Evolutionary conservation across 2,888 invertebrate species (phyloP).

Genomic region (Monochamus alternatus): DNA sequence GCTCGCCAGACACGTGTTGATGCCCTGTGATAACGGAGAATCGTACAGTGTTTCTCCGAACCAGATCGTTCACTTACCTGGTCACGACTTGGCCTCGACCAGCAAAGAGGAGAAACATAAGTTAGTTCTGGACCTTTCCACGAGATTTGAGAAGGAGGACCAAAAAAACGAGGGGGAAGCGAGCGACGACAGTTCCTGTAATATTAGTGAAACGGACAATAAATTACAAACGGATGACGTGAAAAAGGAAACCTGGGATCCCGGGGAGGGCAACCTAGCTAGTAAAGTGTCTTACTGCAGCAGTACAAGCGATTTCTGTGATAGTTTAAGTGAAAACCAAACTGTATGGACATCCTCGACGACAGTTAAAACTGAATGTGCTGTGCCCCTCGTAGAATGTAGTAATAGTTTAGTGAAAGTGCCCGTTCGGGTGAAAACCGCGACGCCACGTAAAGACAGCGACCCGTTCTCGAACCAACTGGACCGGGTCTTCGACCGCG

Average conservation of each 20-base stretch:
- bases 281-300: conserved; percentile 51
- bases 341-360: conserved; percentile 72
- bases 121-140: conserved; percentile 74
- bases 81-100: conserved; percentile 54
- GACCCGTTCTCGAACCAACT: conserved; percentile 82
- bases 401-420: conserved; percentile 63
- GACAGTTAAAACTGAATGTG: conserved; percentile 61
- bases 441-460: conserved; percentile 68
- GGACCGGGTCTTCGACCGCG: conserved; percentile 81
- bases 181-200: conserved; percentile 51
- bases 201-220: conserved; percentile 40
- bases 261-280: conserved; percentile 72
- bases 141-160: conserved; percentile 71
- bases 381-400: conserved; percentile 56
- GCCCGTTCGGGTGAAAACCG: conserved; percentile 53
- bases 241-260: conserved; percentile 80
- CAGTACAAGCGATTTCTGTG: conserved; percentile 68
- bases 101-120: conserved; percentile 60
- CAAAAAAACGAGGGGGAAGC: conserved; percentile 39
- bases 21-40: conserved; percentile 89
- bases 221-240: conserved; percentile 62
- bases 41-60: conserved; percentile 93
- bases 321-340: conserved; percentile 67
- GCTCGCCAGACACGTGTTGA: conserved; percentile 82
- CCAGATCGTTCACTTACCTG: conserved; percentile 87